Conservation (phyloP, 2,888 invertebrate species). For the Philopedon plagiatum region DNA sequence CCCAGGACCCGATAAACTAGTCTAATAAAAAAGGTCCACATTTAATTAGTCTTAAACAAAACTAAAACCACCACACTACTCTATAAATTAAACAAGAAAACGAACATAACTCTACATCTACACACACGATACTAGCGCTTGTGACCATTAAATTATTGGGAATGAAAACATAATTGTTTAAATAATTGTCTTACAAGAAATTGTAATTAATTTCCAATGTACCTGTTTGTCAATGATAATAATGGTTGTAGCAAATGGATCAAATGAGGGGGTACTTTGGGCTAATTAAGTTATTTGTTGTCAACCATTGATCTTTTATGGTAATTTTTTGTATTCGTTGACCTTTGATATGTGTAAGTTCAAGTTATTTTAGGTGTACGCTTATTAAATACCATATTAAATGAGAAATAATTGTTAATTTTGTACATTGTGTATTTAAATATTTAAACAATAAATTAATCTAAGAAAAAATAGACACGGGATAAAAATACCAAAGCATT, state of each 20-base stretch:
- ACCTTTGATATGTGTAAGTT: constrained; percentile 8
- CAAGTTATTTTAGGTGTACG: not conserved
- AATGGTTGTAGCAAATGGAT: constrained; percentile 49
- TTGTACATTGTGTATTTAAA: too few species aligned
- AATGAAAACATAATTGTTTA: constrained; percentile 48
- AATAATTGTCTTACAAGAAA: constrained; percentile 52
- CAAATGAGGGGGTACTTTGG: constrained; percentile 48
- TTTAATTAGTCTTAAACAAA: not conserved
- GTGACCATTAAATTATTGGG: constrained; percentile 26
- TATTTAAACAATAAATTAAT: too few species aligned
- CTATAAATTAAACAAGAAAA: not conserved
- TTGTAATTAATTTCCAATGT: constrained; percentile 55
- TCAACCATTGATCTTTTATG: constrained; percentile 28
- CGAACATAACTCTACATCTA: constrained; percentile 30
- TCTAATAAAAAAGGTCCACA: constrained; percentile 43
- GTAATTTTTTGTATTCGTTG: constrained; percentile 6
- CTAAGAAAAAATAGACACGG: too few species aligned
- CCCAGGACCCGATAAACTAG: constrained; percentile 41
- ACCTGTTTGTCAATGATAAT: constrained; percentile 44
- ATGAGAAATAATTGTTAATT: too few species aligned
- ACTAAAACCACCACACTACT: not conserved
- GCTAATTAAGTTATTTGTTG: constrained; percentile 48
- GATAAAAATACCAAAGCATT: too few species aligned
- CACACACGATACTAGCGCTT: constrained; percentile 40
- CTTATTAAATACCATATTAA: not conserved